Conservation (phyloP, 2,888 invertebrate species). For the Leucozona laternaria region DNA sequence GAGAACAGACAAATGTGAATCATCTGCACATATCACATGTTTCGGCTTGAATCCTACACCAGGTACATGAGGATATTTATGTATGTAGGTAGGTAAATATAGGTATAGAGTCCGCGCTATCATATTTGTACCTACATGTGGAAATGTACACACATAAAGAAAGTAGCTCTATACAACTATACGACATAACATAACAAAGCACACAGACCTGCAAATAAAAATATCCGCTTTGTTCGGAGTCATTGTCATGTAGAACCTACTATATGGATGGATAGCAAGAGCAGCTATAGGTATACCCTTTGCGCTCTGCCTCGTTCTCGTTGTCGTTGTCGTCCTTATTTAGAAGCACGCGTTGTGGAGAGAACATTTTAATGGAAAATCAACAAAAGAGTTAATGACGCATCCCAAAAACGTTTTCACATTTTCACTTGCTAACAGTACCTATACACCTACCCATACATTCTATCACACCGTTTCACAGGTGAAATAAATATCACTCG, state of each 20-base stretch:
- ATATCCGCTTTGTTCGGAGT: slow-evolving; percentile 67
- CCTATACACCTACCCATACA: slow-evolving; percentile 5
- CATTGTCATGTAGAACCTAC: slow-evolving; percentile 46
- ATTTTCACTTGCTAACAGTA: slow-evolving; percentile 70
- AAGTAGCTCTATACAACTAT: background rate
- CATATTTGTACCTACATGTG: slow-evolving; percentile 11
- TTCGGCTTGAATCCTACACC: background rate
- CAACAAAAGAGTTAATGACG: slow-evolving; percentile 75
- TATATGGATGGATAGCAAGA: too few species aligned
- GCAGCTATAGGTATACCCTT: background rate
- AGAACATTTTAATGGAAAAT: slow-evolving; percentile 72
- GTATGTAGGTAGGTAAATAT: background rate
- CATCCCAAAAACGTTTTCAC: slow-evolving; percentile 74
- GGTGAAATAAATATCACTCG: slow-evolving; percentile 75
- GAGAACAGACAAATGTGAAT: slow-evolving; percentile 50
- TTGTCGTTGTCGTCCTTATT: slow-evolving; percentile 14
- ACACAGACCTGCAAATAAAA: slow-evolving; percentile 62
- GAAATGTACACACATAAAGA: background rate
- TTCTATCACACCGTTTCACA: slow-evolving; percentile 38
- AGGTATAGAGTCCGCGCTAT: background rate
- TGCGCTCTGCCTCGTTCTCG: background rate
- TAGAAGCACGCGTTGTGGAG: slow-evolving; percentile 37
- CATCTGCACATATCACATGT: slow-evolving; percentile 30
- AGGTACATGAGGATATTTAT: background rate
- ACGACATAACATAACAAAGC: slow-evolving; percentile 10